phyloP scores from a whole-genome alignment of 2,797 vertebrate species.

The Hoplostethus atlanticus region DNA sequence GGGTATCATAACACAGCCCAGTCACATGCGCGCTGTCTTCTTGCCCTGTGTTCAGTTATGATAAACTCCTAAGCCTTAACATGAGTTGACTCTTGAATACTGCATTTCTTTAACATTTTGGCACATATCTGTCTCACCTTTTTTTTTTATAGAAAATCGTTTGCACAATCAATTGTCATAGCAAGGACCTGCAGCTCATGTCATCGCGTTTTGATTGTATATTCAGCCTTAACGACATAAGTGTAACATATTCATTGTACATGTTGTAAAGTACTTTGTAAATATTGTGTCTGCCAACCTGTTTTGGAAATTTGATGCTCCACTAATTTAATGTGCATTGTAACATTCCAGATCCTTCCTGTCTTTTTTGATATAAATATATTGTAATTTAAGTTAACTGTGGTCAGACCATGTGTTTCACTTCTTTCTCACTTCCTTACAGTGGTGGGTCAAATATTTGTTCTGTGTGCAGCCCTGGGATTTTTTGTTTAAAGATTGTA shows the following conservation, averaged over 20 bases:
- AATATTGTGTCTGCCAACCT: slow-evolving; percentile 58
- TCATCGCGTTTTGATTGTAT: slow-evolving; percentile 67
- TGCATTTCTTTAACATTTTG: slow-evolving; percentile 48
- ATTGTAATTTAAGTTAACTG: slow-evolving; percentile 70
- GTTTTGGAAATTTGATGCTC: slow-evolving; percentile 63
- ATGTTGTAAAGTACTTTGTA: slow-evolving; percentile 72
- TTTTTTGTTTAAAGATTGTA: slow-evolving; percentile 37
- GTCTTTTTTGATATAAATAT: slow-evolving; percentile 72
- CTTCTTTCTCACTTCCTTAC: slow-evolving; percentile 37
- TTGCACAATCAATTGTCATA: slow-evolving; percentile 71
- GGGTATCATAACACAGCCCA: slow-evolving; percentile 45
- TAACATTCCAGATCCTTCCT: slow-evolving; percentile 76
- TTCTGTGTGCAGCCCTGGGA: slow-evolving; percentile 29
- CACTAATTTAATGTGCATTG: slow-evolving; percentile 79
- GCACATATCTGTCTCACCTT: slow-evolving; percentile 44
- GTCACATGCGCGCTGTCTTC: slow-evolving; percentile 47
- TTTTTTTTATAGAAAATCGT: slow-evolving; percentile 39
- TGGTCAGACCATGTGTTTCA: slow-evolving; percentile 51
- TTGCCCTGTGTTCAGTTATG: slow-evolving; percentile 64
- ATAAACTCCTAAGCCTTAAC: slow-evolving; percentile 78
- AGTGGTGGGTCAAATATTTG: slow-evolving; percentile 57
- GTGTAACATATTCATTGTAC: slow-evolving; percentile 62
- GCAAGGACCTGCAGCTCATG: slow-evolving; percentile 64
- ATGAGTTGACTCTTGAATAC: slow-evolving; percentile 59
- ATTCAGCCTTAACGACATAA: slow-evolving; percentile 78